Evolutionary conservation across 2,888 invertebrate genomes (phyloP), one percentile per base, ranked within the genome.

Genomic region (Epistrophella euchroma): DNA sequence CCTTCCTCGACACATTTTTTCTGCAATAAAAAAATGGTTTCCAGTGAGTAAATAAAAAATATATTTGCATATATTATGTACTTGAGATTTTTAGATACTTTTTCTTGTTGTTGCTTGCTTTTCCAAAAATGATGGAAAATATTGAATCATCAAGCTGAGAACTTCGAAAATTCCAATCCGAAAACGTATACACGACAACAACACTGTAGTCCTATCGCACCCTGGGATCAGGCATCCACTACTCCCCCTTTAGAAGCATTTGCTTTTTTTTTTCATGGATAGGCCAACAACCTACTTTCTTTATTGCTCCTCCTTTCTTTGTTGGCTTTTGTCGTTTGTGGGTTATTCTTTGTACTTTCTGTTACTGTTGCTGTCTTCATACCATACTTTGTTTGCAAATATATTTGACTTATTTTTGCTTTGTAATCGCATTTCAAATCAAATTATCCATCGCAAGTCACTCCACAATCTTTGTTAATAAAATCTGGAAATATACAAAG

Each of bases 201-300:
- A 0, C 5, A 45, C 9, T 32, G 66, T 35, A 37, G 15, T n/a
- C 5, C n/a, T 40, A 15, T 15, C 43, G 15, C 43, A 43, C 10
- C 9, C n/a, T 28, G 28, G n/a, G n/a, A n/a, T 55, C 55, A 9
- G 7, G n/a, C 28, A 32, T 55, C n/a, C 55, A 28, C 40, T 43
- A 45, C 43, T 56, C 64, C 35, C 43, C 45, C 32, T 37, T 43
- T 22, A 11, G 35, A 17, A 70, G 47, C 37, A 28, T 60, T 40
- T 22, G 25, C 37, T 58, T 35, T 60, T 43, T n/a, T n/a, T 25
- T 43, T 19, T n/a, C 2, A 15, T 45, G 45, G 19, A 25, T 25
- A 35, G 40, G 66, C 74, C 74, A 77, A 74, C 82, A 86, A 86
- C 86, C 86, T 86, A 86, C 86, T 86, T 86, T 86, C 86, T 84